Evolutionary conservation across 2,888 invertebrate genomes (phyloP).

Genomic region (Cheilosia impressa): DNA sequence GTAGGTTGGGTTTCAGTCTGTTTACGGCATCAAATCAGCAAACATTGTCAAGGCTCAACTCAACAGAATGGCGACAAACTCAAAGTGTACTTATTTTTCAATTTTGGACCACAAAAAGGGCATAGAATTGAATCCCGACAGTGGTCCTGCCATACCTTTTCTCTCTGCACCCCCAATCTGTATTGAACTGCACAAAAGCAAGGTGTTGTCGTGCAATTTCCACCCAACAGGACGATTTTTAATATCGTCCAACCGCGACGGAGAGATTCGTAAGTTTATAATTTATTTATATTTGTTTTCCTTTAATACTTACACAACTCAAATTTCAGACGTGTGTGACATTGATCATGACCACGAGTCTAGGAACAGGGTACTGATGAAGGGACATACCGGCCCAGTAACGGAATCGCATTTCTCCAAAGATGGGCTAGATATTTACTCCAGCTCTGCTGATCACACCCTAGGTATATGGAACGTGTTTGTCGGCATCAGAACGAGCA

Average conservation of each 20-base stretch:
- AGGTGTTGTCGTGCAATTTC: constrained; percentile 40
- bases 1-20: background rate
- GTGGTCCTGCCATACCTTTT: background rate
- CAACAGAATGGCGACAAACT: background rate
- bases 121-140: constrained; percentile 78
- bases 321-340: constrained; percentile 82
- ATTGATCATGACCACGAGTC: constrained; percentile 99
- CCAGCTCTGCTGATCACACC: constrained; percentile 97
- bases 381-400: constrained; percentile 97
- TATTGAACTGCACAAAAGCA: constrained; percentile 28
- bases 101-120: constrained; percentile 92
- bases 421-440: constrained; percentile 92
- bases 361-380: constrained; percentile 96
- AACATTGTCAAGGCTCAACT: no score
- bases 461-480: constrained; percentile 97
- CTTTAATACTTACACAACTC: background rate
- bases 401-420: constrained; percentile 95
- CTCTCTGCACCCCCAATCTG: constrained; percentile 1
- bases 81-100: background rate
- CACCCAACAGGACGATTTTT: constrained; percentile 30
- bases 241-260: constrained; percentile 13
- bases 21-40: background rate
- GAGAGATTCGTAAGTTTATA: constrained; percentile 42
- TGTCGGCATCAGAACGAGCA: constrained; percentile 94
- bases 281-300: background rate